Evolutionary conservation across 2,888 invertebrate species (phyloP).

Genomic region (Heliconius ethilla): DNA sequence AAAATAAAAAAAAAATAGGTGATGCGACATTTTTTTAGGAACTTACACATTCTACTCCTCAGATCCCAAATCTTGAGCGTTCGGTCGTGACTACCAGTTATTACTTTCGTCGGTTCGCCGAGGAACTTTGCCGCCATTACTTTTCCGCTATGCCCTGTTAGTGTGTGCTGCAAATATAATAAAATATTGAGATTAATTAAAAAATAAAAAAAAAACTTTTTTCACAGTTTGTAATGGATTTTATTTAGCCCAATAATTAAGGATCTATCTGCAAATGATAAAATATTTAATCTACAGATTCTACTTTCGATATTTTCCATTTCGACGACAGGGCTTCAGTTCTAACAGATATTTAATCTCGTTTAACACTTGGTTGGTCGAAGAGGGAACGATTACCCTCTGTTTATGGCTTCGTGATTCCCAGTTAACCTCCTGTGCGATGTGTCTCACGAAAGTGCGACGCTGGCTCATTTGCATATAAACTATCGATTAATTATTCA

Average conservation of each 20-base stretch:
- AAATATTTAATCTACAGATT: not conserved
- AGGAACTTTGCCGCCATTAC: conserved; percentile 98
- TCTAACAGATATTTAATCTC: conserved; percentile 53
- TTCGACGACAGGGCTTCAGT: conserved; percentile 37
- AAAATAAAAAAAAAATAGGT: not conserved
- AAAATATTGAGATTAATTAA: not conserved
- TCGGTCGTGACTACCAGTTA: conserved; percentile 98
- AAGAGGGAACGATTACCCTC: conserved; percentile 65
- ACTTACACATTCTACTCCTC: conserved; percentile 86
- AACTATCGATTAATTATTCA: conserved; percentile 60
- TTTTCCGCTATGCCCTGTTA: conserved; percentile 98
- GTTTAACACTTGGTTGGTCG: conserved; percentile 60
- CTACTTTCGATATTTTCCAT: not conserved
- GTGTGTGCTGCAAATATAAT: conserved; percentile 85
- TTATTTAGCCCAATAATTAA: not conserved
- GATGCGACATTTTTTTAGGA: not conserved
- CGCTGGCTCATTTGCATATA: conserved; percentile 60
- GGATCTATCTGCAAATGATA: not conserved
- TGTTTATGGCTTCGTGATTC: conserved; percentile 68
- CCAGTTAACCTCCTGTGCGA: conserved; percentile 53
- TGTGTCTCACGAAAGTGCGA: conserved; percentile 58
- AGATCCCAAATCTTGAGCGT: conserved; percentile 99
- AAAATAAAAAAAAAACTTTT: too few species aligned
- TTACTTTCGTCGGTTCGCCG: conserved; percentile 94
- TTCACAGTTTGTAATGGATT: not conserved